Conservation (phyloP, 2,113 vertebrate species). For the Thermophis baileyi region DNA sequence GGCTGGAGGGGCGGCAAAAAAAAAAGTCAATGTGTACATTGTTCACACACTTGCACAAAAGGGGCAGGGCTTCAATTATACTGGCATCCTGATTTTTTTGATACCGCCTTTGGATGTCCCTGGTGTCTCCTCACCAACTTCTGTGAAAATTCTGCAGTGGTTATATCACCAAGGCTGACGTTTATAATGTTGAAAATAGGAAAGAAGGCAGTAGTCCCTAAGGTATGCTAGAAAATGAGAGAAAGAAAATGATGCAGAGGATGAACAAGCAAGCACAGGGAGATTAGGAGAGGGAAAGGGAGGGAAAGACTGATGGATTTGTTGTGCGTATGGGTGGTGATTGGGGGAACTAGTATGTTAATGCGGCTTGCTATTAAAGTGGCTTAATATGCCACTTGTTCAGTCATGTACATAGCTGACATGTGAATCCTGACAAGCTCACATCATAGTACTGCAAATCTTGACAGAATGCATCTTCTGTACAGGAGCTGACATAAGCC, state of each 20-base stretch:
- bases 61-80: background rate
- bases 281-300: background rate
- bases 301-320: background rate
- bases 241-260: background rate
- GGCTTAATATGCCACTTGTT: background rate
- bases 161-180: background rate
- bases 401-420: background rate
- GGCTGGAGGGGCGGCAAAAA: background rate
- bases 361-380: background rate
- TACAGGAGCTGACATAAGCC: background rate
- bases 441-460: background rate
- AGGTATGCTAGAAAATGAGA: background rate
- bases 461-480: background rate
- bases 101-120: background rate
- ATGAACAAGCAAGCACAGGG: background rate
- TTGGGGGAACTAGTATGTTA: background rate
- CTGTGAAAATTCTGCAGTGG: background rate
- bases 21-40: background rate
- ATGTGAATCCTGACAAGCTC: background rate
- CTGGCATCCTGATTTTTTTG: background rate
- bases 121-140: background rate
- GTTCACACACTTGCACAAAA: background rate
- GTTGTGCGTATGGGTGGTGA: background rate
- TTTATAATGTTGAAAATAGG: background rate
- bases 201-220: background rate